Percentiles rank a stretch among this genome's conserved stretches.
These are phyloP conservation scores for Chrysopilus asiliformis DNA, from an alignment of 2,888 invertebrate species.

Conservation along the genomic window DNA sequence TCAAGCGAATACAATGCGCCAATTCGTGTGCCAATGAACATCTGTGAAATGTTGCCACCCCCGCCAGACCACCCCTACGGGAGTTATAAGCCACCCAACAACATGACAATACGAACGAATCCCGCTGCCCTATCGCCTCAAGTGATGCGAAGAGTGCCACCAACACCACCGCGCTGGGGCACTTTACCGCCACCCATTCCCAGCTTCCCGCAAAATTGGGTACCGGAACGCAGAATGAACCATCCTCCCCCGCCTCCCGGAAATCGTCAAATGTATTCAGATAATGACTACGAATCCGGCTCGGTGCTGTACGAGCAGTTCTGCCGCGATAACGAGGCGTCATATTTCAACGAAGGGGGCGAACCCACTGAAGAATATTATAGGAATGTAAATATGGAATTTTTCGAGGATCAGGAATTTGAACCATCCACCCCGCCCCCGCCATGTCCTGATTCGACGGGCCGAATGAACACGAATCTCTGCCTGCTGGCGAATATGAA, in stretches of 20 bases:
- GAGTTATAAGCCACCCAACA: constrained; percentile 19
- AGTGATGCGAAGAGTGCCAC: constrained; percentile 18
- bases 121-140: constrained; percentile 22
- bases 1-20: constrained; percentile 40
- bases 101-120: constrained; percentile 24
- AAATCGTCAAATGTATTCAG: constrained; percentile 16
- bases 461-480: constrained; percentile 15
- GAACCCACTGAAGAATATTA: constrained; percentile 24
- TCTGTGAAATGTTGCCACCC: constrained; percentile 52
- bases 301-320: constrained; percentile 23
- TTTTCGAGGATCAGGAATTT: constrained; percentile 21
- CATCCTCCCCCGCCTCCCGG: constrained; percentile 9
- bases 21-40: constrained; percentile 40
- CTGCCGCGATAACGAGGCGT: constrained; percentile 20
- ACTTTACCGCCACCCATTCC: constrained; percentile 21
- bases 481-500: too few species aligned
- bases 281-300: constrained; percentile 23
- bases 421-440: constrained; percentile 22
- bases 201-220: constrained; percentile 23
- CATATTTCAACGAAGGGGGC: constrained; percentile 22
- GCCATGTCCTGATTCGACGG: constrained; percentile 18
- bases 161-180: constrained; percentile 20
- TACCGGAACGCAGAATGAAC: too few species aligned
- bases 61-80: constrained; percentile 36
- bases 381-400: constrained; percentile 23